A percentile compares a stretch with the other conserved stretches of the same genome.
Conservation (phyloP, 2,113 vertebrate genomes). For the Halcyon senegalensis region DNA sequence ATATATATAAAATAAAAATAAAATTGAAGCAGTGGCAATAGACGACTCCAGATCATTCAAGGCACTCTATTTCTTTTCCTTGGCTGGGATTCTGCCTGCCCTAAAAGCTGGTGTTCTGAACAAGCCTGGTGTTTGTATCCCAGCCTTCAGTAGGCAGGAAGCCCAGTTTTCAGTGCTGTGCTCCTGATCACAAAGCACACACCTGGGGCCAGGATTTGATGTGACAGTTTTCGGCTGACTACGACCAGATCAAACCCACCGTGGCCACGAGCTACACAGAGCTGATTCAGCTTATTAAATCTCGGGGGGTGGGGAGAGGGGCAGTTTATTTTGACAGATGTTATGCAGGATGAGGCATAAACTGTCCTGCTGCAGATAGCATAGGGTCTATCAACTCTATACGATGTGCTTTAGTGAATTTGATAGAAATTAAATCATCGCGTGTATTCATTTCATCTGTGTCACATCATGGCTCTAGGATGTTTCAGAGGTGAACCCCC, state of each 20-base stretch:
- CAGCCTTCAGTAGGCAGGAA: neutral
- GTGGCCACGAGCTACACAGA: neutral
- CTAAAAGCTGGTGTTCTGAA: neutral
- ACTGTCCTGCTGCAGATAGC: neutral
- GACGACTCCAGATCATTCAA: neutral
- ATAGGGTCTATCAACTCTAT: neutral
- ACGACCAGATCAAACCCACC: neutral
- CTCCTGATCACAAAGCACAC: neutral
- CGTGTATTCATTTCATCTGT: neutral
- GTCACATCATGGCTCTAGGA: neutral
- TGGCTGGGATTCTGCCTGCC: neutral
- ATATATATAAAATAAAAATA: neutral
- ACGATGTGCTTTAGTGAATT: neutral
- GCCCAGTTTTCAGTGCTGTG: neutral
- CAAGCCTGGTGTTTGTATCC: neutral
- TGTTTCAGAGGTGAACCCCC: neutral
- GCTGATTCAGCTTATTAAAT: neutral
- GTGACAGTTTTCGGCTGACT: neutral
- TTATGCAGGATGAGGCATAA: neutral
- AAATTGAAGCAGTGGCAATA: neutral
- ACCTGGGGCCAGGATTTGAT: neutral
- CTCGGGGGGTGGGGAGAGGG: neutral
- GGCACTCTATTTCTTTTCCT: neutral
- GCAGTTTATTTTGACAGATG: neutral
- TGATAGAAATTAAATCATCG: neutral